phyloP scores from a whole-genome alignment of 2,888 invertebrate genomes.

The Tetrapedia diversipes region DNA sequence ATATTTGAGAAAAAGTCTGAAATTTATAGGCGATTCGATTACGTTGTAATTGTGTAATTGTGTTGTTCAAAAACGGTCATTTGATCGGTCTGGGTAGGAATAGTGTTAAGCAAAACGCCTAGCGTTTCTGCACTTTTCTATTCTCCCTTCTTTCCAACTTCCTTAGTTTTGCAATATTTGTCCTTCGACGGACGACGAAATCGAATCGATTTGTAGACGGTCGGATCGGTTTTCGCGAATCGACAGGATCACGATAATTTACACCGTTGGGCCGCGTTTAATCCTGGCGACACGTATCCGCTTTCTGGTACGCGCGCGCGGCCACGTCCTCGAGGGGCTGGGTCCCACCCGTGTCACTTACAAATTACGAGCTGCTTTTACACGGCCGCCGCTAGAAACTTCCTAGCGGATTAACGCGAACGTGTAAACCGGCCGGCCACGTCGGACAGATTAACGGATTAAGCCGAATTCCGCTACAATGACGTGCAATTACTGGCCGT shows the following conservation, averaged over 20 bases:
- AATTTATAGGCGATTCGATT: no score
- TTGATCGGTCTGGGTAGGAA: no score
- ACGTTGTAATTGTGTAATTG: no score
- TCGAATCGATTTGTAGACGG: conserved; percentile 32
- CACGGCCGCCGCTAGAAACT: conserved; percentile 60
- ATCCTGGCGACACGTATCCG: conserved; percentile 52
- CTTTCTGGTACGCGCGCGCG: conserved; percentile 20
- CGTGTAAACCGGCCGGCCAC: conserved; percentile 59
- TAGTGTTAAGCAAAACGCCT: no score
- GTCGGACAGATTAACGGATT: conserved; percentile 64
- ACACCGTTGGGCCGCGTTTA: conserved; percentile 37
- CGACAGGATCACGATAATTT: conserved; percentile 56
- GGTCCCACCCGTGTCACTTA: conserved; percentile 60
- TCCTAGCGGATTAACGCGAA: conserved; percentile 62
- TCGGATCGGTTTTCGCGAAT: conserved; percentile 48
- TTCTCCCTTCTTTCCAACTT: no score
- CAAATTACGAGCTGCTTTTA: conserved; percentile 65
- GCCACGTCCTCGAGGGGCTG: conserved; percentile 41
- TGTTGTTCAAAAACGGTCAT: no score
- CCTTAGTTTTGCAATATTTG: no score
- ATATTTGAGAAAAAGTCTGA: no score
- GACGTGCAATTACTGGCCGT: conserved; percentile 44
- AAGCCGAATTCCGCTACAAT: conserved; percentile 58
- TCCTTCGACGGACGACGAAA: no score
- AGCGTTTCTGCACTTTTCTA: no score